Percentiles rank a stretch among this genome's conserved stretches.
Conservation (phyloP, 2,888 invertebrate species). For the Amphiduros pacificus region DNA sequence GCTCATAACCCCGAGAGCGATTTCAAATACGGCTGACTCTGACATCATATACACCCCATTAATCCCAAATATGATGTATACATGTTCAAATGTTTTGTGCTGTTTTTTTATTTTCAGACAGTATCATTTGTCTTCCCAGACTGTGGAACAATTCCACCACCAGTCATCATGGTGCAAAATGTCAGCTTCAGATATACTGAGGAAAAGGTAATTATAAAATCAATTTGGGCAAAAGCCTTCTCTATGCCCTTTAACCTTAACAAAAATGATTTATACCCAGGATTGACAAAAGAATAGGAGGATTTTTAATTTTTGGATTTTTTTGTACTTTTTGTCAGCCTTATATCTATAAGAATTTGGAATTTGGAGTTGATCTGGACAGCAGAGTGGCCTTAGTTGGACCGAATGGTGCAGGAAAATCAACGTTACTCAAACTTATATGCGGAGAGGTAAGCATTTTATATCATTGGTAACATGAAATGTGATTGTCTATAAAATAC, state of each 20-base stretch:
- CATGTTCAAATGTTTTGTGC: background rate
- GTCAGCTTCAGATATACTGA: slow-evolving; percentile 94
- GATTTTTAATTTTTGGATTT: slow-evolving; percentile 7
- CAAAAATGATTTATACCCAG: too few species aligned
- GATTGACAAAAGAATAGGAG: too few species aligned
- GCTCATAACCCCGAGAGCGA: slow-evolving; percentile 6
- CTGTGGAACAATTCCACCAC: slow-evolving; percentile 95
- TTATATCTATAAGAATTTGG: slow-evolving; percentile 93
- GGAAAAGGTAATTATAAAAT: slow-evolving; percentile 61
- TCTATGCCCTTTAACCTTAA: too few species aligned
- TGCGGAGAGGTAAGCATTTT: slow-evolving; percentile 79
- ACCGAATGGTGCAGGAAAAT: slow-evolving; percentile 98
- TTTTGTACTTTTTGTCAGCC: slow-evolving; percentile 62
- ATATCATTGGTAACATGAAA: too few species aligned
- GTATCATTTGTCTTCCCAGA: slow-evolving; percentile 85
- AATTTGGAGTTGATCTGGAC: slow-evolving; percentile 98
- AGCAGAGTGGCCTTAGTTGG: slow-evolving; percentile 91
- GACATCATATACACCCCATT: too few species aligned
- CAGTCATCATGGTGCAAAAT: slow-evolving; percentile 99
- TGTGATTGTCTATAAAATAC: too few species aligned
- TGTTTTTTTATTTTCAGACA: slow-evolving; percentile 48
- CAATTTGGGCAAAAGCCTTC: too few species aligned
- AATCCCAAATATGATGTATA: background rate
- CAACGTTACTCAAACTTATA: slow-evolving; percentile 91
- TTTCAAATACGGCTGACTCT: too few species aligned